These are phyloP conservation scores for Drosophila lacicola DNA, from an alignment of 2,888 invertebrate species.

Conservation along the genomic window DNA sequence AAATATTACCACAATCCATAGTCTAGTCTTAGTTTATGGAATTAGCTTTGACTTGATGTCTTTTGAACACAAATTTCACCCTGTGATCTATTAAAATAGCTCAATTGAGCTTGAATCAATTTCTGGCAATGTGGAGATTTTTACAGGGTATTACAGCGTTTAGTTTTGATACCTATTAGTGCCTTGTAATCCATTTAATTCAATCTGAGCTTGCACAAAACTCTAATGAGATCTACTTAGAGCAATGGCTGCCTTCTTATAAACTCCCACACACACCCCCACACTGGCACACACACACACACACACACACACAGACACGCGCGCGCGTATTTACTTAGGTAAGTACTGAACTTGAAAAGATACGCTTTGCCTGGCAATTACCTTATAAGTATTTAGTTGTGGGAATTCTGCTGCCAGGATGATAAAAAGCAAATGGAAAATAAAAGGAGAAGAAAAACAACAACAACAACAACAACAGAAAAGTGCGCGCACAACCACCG, in stretches of 20 bases:
- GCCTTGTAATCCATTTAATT: conserved; percentile 5
- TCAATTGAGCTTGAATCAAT: too few species aligned
- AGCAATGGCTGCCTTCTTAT: conserved; percentile 26
- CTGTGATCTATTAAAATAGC: too few species aligned
- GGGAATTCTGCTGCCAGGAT: conserved; percentile 34
- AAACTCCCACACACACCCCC: conserved; percentile 19
- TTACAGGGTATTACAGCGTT: too few species aligned
- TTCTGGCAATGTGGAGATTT: too few species aligned
- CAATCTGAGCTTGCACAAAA: conserved; percentile 7
- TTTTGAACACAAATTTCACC: too few species aligned
- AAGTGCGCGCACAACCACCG: conserved; percentile 25
- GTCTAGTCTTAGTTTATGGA: too few species aligned
- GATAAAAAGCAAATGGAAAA: conserved; percentile 17
- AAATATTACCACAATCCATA: too few species aligned
- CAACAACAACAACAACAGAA: neutral
- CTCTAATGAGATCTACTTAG: conserved; percentile 23
- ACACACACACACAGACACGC: neutral
- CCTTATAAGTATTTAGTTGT: conserved; percentile 46
- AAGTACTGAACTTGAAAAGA: conserved; percentile 58
- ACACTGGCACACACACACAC: conserved; percentile 1
- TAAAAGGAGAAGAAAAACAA: neutral
- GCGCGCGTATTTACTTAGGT: conserved; percentile 50
- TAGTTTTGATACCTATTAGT: too few species aligned
- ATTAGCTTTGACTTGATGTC: too few species aligned
- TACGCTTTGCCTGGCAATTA: conserved; percentile 61